phyloP scores from a whole-genome alignment of 1,140 invertebrate genomes.

The Bombus balteatus region DNA sequence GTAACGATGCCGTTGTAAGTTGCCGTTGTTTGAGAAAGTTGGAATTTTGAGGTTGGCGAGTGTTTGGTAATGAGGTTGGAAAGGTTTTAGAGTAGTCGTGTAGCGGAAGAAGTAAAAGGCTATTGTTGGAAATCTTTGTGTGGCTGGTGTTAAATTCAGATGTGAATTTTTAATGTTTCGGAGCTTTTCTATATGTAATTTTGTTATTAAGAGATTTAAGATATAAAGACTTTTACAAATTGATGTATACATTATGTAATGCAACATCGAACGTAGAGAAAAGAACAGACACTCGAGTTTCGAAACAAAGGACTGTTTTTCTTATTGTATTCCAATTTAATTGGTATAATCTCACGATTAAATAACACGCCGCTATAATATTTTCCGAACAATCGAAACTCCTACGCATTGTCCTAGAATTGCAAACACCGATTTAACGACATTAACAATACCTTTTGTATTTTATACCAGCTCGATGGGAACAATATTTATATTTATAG shows the following conservation, averaged over 20 bases:
- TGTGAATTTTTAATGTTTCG: not conserved
- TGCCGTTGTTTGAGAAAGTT: not conserved
- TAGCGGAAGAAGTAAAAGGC: too few species aligned
- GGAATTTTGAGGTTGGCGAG: not conserved
- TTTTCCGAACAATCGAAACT: not conserved
- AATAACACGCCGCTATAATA: not conserved
- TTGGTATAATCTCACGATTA: not conserved
- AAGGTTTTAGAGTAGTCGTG: not conserved
- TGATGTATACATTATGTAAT: not conserved
- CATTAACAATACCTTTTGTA: not conserved
- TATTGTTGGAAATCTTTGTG: not conserved
- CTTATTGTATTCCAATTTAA: conserved; percentile 6
- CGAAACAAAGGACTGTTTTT: not conserved
- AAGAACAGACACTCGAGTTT: not conserved
- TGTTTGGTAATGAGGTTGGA: not conserved
- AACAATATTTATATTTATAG: not conserved
- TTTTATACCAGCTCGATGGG: not conserved
- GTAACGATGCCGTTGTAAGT: conserved; percentile 8
- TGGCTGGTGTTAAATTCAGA: too few species aligned
- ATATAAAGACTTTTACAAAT: not conserved
- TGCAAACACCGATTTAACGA: not conserved
- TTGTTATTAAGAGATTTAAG: not conserved
- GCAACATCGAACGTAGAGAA: not conserved
- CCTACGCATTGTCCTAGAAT: not conserved
- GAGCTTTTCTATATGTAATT: too few species aligned